phyloP scores from a whole-genome alignment of 1,140 invertebrate genomes.

The Hyles euphorbiae region DNA sequence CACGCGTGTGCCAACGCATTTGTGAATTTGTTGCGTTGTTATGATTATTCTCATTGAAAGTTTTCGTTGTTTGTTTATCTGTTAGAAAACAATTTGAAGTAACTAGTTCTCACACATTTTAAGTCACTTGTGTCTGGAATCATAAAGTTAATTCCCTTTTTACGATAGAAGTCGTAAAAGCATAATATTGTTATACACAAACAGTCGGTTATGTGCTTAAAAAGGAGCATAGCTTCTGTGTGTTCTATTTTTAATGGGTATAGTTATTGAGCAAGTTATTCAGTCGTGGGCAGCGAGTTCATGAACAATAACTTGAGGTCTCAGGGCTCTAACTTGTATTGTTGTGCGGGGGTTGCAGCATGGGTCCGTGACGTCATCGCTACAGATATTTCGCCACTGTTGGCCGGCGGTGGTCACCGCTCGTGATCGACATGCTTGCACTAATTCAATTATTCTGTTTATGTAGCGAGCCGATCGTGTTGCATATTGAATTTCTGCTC shows the following conservation, averaged over 20 bases:
- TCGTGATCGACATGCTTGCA: constrained; percentile 50
- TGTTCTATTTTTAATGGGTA: constrained; percentile 3
- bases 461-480: constrained; percentile 62
- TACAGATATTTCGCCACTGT: constrained; percentile 23
- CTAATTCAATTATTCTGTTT: constrained; percentile 72
- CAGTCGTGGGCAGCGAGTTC: constrained; percentile 13
- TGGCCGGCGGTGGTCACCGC: constrained; percentile 31
- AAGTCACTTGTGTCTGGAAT: constrained; percentile 5
- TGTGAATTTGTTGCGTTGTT: too few species aligned
- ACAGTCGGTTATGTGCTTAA: too few species aligned
- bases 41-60: too few species aligned
- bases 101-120: too few species aligned
- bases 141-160: constrained; percentile 16
- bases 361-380: constrained; percentile 4
- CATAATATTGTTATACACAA: constrained; percentile 7
- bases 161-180: constrained; percentile 19
- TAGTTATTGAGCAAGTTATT: neutral
- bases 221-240: neutral
- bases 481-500: constrained; percentile 67
- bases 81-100: too few species aligned
- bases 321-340: constrained; percentile 5
- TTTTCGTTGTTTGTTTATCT: too few species aligned
- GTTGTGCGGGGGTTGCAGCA: neutral
- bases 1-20: too few species aligned
- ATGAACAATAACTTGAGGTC: constrained; percentile 16